phyloP scores from a whole-genome alignment of 2,113 vertebrate genomes.

The Romanogobio albipinnatus region DNA sequence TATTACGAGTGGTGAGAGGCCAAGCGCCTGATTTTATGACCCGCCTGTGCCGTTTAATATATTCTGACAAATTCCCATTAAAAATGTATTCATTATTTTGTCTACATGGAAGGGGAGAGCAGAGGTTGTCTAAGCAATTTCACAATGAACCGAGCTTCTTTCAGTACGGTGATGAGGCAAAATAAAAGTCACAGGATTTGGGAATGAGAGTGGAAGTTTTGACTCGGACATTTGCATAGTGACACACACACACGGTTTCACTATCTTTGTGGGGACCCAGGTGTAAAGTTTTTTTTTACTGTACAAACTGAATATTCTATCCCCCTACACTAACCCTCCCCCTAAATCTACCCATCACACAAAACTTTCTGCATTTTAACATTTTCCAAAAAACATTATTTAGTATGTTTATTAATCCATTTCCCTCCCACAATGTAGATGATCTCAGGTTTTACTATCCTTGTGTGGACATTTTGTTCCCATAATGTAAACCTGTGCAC shows the following conservation, averaged over 20 bases:
- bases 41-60: constrained; percentile 87
- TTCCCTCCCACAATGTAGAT: no score
- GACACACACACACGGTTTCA: neutral
- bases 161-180: constrained; percentile 53
- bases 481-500: no score
- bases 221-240: neutral
- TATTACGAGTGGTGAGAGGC: constrained; percentile 82
- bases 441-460: no score
- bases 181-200: constrained; percentile 49
- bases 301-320: no score
- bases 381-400: no score
- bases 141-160: constrained; percentile 54
- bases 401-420: no score
- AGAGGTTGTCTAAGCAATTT: constrained; percentile 58
- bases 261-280: no score
- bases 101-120: constrained; percentile 51
- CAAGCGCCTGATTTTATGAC: constrained; percentile 89
- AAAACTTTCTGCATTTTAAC: no score
- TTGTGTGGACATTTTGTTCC: no score
- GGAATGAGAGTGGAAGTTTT: constrained; percentile 36
- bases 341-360: no score
- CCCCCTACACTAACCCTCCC: no score
- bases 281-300: no score
- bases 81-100: constrained; percentile 60
- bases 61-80: constrained; percentile 77